Conservation (phyloP, 2,888 invertebrate species). For the Eupithecia subfuscata region DNA sequence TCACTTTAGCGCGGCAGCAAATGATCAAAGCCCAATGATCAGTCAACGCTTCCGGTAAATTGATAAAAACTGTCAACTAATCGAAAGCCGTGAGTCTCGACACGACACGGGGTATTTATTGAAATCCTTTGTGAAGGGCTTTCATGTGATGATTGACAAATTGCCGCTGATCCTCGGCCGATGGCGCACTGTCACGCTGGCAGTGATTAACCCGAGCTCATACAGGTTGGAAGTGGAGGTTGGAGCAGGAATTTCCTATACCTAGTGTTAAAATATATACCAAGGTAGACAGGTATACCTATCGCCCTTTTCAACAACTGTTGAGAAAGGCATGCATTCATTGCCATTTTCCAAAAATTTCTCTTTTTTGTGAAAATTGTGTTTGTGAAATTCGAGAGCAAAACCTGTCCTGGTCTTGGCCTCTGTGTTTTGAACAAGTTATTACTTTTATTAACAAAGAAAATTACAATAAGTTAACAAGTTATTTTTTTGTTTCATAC, state of each 20-base stretch:
- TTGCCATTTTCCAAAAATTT: no score
- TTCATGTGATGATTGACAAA: constrained; percentile 77
- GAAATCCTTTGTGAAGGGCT: constrained; percentile 64
- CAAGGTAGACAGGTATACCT: not conserved
- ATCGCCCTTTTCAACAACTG: not conserved
- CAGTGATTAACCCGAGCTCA: constrained; percentile 61
- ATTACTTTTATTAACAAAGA: no score
- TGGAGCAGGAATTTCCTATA: not conserved
- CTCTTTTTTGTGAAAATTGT: no score
- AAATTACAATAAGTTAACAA: no score
- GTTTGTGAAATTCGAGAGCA: no score
- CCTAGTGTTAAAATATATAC: not conserved
- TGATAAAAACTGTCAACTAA: constrained; percentile 39
- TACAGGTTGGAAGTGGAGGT: not conserved
- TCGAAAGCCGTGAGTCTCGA: constrained; percentile 34
- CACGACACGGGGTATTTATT: constrained; percentile 57
- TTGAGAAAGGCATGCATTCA: not conserved
- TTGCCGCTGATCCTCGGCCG: constrained; percentile 69
- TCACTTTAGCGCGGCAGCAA: not conserved
- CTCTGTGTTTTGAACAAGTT: not conserved
- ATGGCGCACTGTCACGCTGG: constrained; percentile 60
- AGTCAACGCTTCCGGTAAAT: constrained; percentile 30
- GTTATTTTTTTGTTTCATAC: no score
- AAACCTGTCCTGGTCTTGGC: not conserved
- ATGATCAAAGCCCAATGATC: constrained; percentile 27